phyloP scores from a whole-genome alignment of 1,140 invertebrate genomes.

The Drusus annulatus region DNA sequence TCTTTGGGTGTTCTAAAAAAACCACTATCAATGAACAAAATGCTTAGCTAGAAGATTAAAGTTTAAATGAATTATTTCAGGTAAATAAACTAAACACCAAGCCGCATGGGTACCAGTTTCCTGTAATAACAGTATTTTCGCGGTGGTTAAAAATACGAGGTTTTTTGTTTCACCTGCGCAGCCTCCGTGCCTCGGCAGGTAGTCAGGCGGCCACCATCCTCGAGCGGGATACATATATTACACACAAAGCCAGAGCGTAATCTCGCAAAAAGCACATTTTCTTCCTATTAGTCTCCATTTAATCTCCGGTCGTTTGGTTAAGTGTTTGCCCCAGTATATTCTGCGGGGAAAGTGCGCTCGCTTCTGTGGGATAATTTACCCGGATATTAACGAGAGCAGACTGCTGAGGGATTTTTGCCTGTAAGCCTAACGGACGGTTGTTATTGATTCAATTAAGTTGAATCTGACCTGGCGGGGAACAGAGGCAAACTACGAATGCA shows the following conservation, averaged over 20 bases:
- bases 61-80: too few species aligned
- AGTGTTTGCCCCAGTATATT: conserved; percentile 54
- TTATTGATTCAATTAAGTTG: conserved; percentile 1
- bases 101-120: too few species aligned
- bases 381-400: conserved; percentile 2
- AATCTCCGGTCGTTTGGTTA: conserved; percentile 55
- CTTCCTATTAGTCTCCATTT: conserved; percentile 54
- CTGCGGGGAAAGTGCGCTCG: conserved; percentile 11
- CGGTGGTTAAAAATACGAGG: background rate
- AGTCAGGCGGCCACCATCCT: too few species aligned
- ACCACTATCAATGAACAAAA: too few species aligned
- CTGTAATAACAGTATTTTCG: too few species aligned
- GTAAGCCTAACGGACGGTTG: background rate
- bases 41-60: too few species aligned
- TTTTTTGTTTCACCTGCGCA: background rate
- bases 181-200: background rate
- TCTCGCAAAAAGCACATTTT: conserved; percentile 55
- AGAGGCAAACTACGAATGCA: background rate
- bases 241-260: conserved; percentile 39
- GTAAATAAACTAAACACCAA: too few species aligned
- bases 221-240: conserved; percentile 15
- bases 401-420: too few species aligned
- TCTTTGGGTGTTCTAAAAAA: too few species aligned
- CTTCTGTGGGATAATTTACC: conserved; percentile 29
- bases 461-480: background rate